Evolutionary conservation across 2,888 invertebrate species (phyloP).

Genomic region (Melipona bicolor): DNA sequence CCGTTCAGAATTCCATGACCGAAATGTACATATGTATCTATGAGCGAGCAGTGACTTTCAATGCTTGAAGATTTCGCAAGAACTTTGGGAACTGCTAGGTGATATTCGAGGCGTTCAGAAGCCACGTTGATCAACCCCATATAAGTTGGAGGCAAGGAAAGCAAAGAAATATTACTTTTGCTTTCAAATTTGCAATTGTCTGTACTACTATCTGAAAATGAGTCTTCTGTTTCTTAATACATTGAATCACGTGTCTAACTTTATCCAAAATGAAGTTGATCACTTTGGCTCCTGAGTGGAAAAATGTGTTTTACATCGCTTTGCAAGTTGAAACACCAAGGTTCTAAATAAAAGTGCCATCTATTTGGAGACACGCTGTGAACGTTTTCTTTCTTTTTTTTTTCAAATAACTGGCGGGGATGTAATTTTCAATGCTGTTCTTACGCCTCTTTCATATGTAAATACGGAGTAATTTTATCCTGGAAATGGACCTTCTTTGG

Average conservation of each 20-base stretch:
- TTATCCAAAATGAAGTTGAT: no score
- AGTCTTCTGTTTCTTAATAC: no score
- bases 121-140: no score
- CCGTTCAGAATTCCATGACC: not conserved
- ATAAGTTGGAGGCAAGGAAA: no score
- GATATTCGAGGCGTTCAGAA: not conserved
- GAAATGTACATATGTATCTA: not conserved
- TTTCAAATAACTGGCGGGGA: conserved; percentile 2
- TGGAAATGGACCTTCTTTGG: conserved; percentile 51
- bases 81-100: conserved; percentile 2
- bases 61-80: not conserved
- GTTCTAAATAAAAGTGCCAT: conserved; percentile 26
- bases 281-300: no score
- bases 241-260: no score
- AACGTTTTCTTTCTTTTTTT: not conserved
- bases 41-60: not conserved
- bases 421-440: conserved; percentile 28
- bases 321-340: conserved; percentile 18
- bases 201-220: no score
- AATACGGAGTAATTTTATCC: conserved; percentile 44
- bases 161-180: no score
- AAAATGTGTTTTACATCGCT: conserved; percentile 31
- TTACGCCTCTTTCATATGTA: conserved; percentile 31
- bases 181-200: no score
- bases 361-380: not conserved